Conservation (phyloP, 2,797 vertebrate genomes). For the Spea hammondii region DNA sequence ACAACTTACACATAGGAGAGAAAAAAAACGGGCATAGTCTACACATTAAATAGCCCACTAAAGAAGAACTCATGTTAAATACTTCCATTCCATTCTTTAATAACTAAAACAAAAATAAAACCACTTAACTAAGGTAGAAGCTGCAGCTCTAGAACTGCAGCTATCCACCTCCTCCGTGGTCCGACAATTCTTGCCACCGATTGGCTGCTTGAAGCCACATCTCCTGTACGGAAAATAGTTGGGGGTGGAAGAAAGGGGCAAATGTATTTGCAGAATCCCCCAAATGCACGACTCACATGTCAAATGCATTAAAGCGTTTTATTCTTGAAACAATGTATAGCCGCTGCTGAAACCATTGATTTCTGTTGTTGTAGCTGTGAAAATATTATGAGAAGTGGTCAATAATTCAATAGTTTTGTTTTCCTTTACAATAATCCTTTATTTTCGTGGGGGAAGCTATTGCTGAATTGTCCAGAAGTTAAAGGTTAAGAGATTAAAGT, state of each 20-base stretch:
- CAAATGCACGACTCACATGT: too few species aligned
- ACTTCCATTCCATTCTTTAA: too few species aligned
- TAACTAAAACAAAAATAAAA: too few species aligned
- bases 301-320: neutral
- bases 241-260: too few species aligned
- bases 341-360: neutral
- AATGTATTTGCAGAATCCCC: too few species aligned
- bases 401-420: neutral
- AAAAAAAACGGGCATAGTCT: neutral
- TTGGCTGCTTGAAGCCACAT: too few species aligned
- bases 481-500: constrained; percentile 35
- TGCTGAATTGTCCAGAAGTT: constrained; percentile 9
- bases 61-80: too few species aligned
- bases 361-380: neutral
- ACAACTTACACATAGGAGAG: neutral
- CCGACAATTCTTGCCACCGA: too few species aligned
- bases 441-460: neutral
- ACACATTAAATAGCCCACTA: neutral
- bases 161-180: too few species aligned
- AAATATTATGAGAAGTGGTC: neutral
- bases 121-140: too few species aligned
- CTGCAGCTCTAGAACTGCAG: too few species aligned
- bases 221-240: too few species aligned
- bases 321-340: neutral
- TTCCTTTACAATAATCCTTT: neutral